Conservation (phyloP, 2,888 invertebrate species). For the Euplexia lucipara region DNA sequence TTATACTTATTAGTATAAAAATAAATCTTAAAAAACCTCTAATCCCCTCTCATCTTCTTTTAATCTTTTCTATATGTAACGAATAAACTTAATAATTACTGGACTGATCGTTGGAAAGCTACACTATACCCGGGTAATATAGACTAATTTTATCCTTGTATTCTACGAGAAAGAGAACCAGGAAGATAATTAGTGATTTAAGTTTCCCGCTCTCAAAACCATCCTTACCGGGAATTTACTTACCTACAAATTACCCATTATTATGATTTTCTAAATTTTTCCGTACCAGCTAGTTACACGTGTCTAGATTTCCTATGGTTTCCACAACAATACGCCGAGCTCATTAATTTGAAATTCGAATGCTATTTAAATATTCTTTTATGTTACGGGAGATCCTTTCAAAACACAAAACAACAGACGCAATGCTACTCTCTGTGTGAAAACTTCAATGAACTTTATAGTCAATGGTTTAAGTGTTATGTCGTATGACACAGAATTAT, state of each 20-base stretch:
- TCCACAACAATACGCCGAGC: conserved; percentile 22
- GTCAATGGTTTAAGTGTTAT: conserved; percentile 26
- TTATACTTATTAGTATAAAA: no score
- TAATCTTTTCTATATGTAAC: no score
- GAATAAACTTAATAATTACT: no score
- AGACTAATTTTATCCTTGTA: no score
- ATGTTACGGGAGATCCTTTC: conserved; percentile 36
- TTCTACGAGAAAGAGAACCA: no score
- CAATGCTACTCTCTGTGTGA: conserved; percentile 27
- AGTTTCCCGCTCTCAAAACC: no score
- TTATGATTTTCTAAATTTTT: conserved; percentile 28
- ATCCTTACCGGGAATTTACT: not conserved
- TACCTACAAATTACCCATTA: conserved; percentile 13
- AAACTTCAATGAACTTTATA: conserved; percentile 43
- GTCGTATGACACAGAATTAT: conserved; percentile 32
- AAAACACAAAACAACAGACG: conserved; percentile 40
- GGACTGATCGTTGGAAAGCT: no score
- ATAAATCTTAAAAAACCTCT: no score
- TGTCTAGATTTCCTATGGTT: conserved; percentile 32
- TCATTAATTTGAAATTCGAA: conserved; percentile 52
- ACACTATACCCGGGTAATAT: no score
- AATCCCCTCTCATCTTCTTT: no score
- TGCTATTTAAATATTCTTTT: conserved; percentile 57
- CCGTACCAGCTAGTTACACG: conserved; percentile 20
- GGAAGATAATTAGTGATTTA: no score